phyloP scores from a whole-genome alignment of 2,113 vertebrate genomes.

The Lepisosteus osseus region DNA sequence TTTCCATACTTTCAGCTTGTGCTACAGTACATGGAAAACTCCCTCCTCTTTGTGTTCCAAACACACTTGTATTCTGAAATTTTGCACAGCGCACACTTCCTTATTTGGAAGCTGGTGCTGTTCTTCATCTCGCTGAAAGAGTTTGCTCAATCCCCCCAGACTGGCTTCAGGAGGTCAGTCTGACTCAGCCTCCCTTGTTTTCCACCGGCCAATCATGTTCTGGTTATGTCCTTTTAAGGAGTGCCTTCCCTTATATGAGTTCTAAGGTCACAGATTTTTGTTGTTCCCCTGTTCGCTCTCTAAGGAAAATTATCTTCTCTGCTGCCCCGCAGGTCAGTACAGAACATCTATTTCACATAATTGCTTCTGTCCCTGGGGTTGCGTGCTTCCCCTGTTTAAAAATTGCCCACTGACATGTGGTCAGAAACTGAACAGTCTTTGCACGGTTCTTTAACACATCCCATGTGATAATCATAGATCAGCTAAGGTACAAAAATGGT shows the following conservation, averaged over 20 bases:
- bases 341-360: conserved; percentile 26
- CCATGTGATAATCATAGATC: neutral
- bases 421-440: too few relatives aligned
- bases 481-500: neutral
- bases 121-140: conserved; percentile 73
- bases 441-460: neutral
- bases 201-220: conserved; percentile 63
- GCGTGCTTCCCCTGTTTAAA: neutral
- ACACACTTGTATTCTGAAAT: conserved; percentile 72
- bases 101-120: conserved; percentile 87
- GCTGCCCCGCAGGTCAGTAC: conserved; percentile 13
- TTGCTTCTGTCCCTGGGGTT: conserved; percentile 12
- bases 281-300: conserved; percentile 34
- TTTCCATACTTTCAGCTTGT: conserved; percentile 60
- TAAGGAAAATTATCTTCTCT: conserved; percentile 32
- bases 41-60: conserved; percentile 28
- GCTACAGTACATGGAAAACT: conserved; percentile 6
- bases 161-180: conserved; percentile 62
- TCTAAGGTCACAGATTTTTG: conserved; percentile 42
- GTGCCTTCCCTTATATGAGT: conserved; percentile 60
- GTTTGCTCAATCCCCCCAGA: conserved; percentile 45
- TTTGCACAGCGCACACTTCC: conserved; percentile 71
- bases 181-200: conserved; percentile 49
- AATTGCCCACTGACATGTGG: neutral
- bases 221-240: conserved; percentile 86